Base-by-base conservation (phyloP, 2,888 invertebrate genomes). In the Cantharis nigra region DNA sequence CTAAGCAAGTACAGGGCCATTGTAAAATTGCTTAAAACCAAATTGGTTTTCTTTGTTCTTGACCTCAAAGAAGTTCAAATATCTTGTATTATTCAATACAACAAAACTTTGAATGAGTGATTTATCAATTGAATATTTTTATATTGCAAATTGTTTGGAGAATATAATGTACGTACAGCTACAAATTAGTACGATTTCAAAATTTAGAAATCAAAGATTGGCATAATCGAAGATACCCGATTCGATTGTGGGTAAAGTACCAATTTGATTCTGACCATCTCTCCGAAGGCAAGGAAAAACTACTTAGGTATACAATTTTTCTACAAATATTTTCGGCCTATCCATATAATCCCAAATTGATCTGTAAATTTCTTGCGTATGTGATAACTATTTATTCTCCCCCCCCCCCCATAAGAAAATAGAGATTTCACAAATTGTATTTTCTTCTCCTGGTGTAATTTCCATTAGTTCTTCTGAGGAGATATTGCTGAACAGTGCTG, bases 1-100 rank as follows among this genome's bases (percentile, higher is more conserved):
- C 13, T 28, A 23, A 72, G 28, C 72, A 73, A 73, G 72, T 73
- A 67, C 72, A 73, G 72, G 72, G 67, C 72, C 72, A 65, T 67
- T 62, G n/a, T 65, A 33, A 33, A 33, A 18, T 70, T 70, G 33
- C 30, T 26, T 67, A 67, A 67, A 64, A 67, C 20, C n/a, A 49
- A 49, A n/a, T 49, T 49, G 49, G 49, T 49, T 49, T 23, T 67
- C 26, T 67, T 67, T 67, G 26, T 18, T 23, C 18, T 67, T 67
- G 65, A 67, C 65, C 65, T 67, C 26, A 26, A 23, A 67, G 18
- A 67, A 67, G 65, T 67, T 67, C 65, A 67, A 67, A 67, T 67
- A 49, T 49, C 49, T 49, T 49, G n/a, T 49, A 49, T 49, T 49
- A 49, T 49, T 49, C 49, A 49, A 49, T n/a, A 49, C 49, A 49